phyloP scores from a whole-genome alignment of 1,140 invertebrate genomes.

The Homalodisca vitripennis region DNA sequence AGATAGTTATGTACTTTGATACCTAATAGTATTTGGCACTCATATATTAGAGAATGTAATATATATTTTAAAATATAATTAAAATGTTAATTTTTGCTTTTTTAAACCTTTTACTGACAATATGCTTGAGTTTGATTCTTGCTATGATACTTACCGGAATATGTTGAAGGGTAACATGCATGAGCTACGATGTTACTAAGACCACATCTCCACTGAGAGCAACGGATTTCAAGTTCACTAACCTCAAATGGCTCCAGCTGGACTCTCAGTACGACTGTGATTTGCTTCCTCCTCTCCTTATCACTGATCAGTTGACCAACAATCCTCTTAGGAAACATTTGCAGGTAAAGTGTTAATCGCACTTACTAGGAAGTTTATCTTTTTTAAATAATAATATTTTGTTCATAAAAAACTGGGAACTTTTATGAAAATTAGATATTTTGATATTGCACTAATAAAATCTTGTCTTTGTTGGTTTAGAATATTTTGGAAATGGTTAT shows the following conservation, averaged over 20 bases:
- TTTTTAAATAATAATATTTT: too few relatives aligned
- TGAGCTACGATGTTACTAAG: slow-evolving; percentile 44
- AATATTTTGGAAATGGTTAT: slow-evolving; percentile 57
- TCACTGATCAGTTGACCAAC: slow-evolving; percentile 55
- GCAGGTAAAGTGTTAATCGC: too few relatives aligned
- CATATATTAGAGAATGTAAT: too few relatives aligned
- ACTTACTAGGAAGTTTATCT: too few relatives aligned
- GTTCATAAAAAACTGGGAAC: background rate
- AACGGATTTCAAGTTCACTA: slow-evolving; percentile 64
- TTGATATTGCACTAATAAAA: background rate
- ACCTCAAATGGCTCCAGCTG: slow-evolving; percentile 67
- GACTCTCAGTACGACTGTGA: slow-evolving; percentile 68
- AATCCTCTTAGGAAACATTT: slow-evolving; percentile 63
- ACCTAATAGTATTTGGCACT: too few relatives aligned
- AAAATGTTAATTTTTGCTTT: too few relatives aligned
- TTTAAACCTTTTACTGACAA: too few relatives aligned
- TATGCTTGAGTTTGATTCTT: too few relatives aligned
- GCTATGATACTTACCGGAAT: too few relatives aligned
- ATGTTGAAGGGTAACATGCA: slow-evolving; percentile 46
- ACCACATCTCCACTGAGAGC: slow-evolving; percentile 50
- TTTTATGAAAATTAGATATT: background rate
- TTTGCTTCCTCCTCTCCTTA: slow-evolving; percentile 55
- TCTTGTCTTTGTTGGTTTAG: slow-evolving; percentile 43
- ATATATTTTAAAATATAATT: too few relatives aligned
- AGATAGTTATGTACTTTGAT: too few relatives aligned